Base-by-base conservation (phyloP, 2,797 vertebrate genomes). In the Salmo trutta region DNA sequence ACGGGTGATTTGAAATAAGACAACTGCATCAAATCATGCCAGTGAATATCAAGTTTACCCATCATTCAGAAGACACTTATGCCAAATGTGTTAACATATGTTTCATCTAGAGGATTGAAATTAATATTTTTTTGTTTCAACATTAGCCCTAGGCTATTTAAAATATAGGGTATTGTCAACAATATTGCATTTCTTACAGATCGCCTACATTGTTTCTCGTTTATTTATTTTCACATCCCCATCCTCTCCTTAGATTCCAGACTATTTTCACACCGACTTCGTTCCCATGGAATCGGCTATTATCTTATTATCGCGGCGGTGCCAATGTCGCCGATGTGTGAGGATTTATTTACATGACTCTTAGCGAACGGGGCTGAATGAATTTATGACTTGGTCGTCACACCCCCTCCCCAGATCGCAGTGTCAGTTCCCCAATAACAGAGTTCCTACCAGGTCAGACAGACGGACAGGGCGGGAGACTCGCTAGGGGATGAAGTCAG, bases 331-430 rank as follows among this genome's bases (percentile, higher is more conserved):
- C 88, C 81, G 29, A 90, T 76, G 94, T 94, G 93, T 92, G 88
- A 90, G 86, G 85, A 65, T 75, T 86, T 89, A 94, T 95, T 95
- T 93, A 89, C 91, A 94, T 93, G 91, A 90, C 93, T 93, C 91
- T 93, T 89, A 85, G 84, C 82, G 80, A 79, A 82, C 83, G 74
- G 80, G 82, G 83, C 84, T 89, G 84, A 92, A 92, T 88, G 81
- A 87, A 87, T 94, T 93, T 93, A 91, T 91, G 81, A 85, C 91
- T 88, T 89, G 91, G 88, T 87, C 83, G 85, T 91, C 81, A 77
- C 86, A 62, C 56, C 33, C 5, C 6, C 33, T 87, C 79, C 75
- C 10, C 88, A 83, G 79, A 74, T 86, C 82, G 81, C 83, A 80
- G 83, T 91, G 88, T 90, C 83, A 90, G 91, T 92, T 88, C 89